Percentiles rank a stretch among this genome's conserved stretches.
Evolutionary conservation across 2,113 vertebrate genomes (phyloP).

Genomic region (Marmota flaviventris): DNA sequence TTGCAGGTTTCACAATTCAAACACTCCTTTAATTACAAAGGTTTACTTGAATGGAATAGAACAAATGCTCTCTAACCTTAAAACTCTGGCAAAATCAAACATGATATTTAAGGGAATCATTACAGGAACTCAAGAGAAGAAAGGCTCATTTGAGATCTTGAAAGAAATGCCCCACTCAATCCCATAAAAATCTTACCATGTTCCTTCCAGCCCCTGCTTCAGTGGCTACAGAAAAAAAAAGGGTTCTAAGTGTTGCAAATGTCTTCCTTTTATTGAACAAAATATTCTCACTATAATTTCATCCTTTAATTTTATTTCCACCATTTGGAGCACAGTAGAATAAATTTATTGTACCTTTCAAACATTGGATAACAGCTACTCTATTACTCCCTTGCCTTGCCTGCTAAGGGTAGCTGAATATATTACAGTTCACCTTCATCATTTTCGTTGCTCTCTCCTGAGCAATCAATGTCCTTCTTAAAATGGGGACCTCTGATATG

Average conservation of each 20-base stretch:
- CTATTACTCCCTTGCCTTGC: constrained; percentile 2
- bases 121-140: not conserved
- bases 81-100: constrained; percentile 78
- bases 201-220: not conserved
- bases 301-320: constrained; percentile 69
- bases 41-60: constrained; percentile 71
- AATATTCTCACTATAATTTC: constrained; percentile 52
- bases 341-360: constrained; percentile 69
- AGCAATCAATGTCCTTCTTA: constrained; percentile 28
- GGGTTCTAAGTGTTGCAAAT: not conserved
- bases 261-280: constrained; percentile 50
- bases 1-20: constrained; percentile 79
- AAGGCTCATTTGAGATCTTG: not conserved
- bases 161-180: not conserved
- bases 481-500: constrained; percentile 23
- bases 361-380: constrained; percentile 39
- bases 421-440: not conserved
- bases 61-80: constrained; percentile 81
- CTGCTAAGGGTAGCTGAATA: not conserved
- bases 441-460: constrained; percentile 52
- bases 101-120: constrained; percentile 72
- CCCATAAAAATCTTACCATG: not conserved
- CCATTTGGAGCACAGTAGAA: constrained; percentile 51
- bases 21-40: constrained; percentile 76
- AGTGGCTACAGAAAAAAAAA: not conserved